Percentiles rank a stretch among this genome's conserved stretches.
These are phyloP conservation scores for Nasalis larvatus DNA, from an alignment of 2,113 vertebrate genomes.

Conservation along the genomic window DNA sequence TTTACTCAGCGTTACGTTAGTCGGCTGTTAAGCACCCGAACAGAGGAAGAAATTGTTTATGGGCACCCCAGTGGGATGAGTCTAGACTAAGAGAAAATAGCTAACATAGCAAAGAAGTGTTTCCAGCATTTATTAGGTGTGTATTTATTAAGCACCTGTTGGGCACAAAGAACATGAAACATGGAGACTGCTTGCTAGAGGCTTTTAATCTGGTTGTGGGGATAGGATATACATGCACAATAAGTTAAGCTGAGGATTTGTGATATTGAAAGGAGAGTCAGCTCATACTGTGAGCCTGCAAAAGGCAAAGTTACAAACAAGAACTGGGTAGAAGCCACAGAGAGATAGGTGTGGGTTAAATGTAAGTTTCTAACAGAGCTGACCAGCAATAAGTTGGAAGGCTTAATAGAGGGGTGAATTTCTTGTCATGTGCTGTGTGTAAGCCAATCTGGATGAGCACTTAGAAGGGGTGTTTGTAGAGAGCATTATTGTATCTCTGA, in stretches of 20 bases:
- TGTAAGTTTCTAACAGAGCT: background rate
- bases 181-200: background rate
- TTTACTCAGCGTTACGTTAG: constrained; percentile 69
- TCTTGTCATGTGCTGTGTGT: background rate
- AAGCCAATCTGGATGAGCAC: background rate
- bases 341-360: background rate
- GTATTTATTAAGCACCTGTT: constrained; percentile 45
- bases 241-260: background rate
- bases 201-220: background rate
- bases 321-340: background rate
- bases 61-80: background rate
- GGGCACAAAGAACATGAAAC: constrained; percentile 32
- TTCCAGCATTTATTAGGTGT: constrained; percentile 46
- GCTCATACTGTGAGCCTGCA: background rate
- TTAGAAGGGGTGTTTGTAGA: background rate
- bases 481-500: background rate
- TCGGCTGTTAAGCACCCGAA: constrained; percentile 31
- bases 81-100: constrained; percentile 34
- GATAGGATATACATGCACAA: background rate
- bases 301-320: background rate
- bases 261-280: background rate
- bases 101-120: background rate
- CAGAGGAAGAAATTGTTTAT: constrained; percentile 41
- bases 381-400: background rate
- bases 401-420: background rate